Percentiles rank a stretch among this genome's conserved stretches.
Conservation (phyloP, 2,888 invertebrate genomes). For the Lasioglossum oenotherae region DNA sequence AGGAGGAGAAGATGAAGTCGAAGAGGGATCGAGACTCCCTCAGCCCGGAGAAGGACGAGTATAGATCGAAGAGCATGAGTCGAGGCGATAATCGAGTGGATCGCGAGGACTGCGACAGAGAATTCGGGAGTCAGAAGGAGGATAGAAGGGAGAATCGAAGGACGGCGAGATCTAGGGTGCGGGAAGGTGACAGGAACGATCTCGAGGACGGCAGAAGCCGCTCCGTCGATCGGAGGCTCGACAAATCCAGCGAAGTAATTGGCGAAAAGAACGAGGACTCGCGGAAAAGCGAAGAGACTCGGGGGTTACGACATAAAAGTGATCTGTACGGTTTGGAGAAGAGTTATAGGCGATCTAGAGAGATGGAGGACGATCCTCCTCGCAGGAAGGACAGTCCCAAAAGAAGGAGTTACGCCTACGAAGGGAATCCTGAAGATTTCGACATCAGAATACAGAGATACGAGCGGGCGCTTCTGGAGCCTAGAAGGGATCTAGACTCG, state of each 20-base stretch:
- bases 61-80: slow-evolving; percentile 44
- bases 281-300: slow-evolving; percentile 26
- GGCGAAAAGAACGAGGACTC: slow-evolving; percentile 45
- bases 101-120: slow-evolving; percentile 48
- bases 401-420: slow-evolving; percentile 68
- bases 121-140: slow-evolving; percentile 35
- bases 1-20: slow-evolving; percentile 60
- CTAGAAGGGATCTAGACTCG: slow-evolving; percentile 69
- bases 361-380: slow-evolving; percentile 60
- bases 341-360: slow-evolving; percentile 54
- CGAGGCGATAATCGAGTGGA: slow-evolving; percentile 43
- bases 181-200: slow-evolving; percentile 37
- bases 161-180: slow-evolving; percentile 32
- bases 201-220: slow-evolving; percentile 41
- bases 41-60: slow-evolving; percentile 61
- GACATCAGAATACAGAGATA: slow-evolving; percentile 76
- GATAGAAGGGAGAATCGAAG: slow-evolving; percentile 51
- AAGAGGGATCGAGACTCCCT: slow-evolving; percentile 51
- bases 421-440: slow-evolving; percentile 73
- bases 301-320: slow-evolving; percentile 45
- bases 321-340: slow-evolving; percentile 36
- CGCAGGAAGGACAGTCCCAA: slow-evolving; percentile 62
- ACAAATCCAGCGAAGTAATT: slow-evolving; percentile 48
- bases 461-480: slow-evolving; percentile 68
- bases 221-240: slow-evolving; percentile 61